Conservation (phyloP, 2,888 invertebrate species). For the Lutraria lutraria region DNA sequence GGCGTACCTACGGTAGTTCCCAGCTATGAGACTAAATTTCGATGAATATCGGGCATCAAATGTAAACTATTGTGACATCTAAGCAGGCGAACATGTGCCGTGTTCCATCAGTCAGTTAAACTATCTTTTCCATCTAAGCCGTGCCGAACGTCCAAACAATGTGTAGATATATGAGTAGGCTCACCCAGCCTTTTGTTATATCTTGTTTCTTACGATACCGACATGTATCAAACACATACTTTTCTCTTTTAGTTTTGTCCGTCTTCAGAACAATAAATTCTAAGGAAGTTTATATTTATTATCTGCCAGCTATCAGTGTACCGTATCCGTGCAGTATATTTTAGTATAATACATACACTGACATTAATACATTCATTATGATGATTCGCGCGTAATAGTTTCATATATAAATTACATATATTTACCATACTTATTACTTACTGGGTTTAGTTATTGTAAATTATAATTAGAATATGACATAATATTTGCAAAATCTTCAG, state of each 20-base stretch:
- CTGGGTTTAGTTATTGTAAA: not conserved
- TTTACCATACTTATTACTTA: not conserved
- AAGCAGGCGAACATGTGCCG: slow-evolving; percentile 50
- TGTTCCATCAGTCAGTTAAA: slow-evolving; percentile 45
- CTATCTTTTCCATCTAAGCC: slow-evolving; percentile 48
- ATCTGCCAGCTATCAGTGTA: not conserved
- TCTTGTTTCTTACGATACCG: not conserved
- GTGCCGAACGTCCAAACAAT: slow-evolving; percentile 53
- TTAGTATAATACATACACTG: not conserved
- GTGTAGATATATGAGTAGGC: not conserved
- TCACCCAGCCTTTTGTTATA: slow-evolving; percentile 42
- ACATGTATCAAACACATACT: slow-evolving; percentile 17
- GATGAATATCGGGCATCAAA: slow-evolving; percentile 47
- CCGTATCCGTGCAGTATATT: not conserved
- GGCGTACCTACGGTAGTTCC: not conserved
- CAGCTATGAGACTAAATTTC: not conserved
- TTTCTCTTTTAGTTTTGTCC: not conserved
- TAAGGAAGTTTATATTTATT: slow-evolving; percentile 15
- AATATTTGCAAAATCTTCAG: not conserved
- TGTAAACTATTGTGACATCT: slow-evolving; percentile 50
- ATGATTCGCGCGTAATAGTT: not conserved
- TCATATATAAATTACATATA: not conserved
- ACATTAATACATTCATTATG: not conserved
- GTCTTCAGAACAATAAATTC: not conserved
- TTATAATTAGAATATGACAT: not conserved